These are phyloP conservation scores for Sylvicola cinctus DNA, from an alignment of 2,888 invertebrate species.

Conservation along the genomic window DNA sequence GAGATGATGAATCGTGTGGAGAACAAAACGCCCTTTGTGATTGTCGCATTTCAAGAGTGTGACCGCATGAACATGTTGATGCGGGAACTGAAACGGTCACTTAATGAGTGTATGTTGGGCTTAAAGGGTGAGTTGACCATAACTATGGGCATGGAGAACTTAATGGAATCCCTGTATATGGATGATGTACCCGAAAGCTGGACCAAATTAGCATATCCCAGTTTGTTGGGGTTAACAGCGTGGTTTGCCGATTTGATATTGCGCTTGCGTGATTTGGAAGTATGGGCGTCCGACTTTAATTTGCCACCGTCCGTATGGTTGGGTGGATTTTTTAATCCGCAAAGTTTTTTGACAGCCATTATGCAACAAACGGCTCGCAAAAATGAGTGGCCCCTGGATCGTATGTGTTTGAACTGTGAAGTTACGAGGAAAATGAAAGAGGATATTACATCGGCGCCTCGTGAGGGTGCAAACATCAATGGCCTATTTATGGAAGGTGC, in stretches of 20 bases:
- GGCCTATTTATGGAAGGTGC: slow-evolving; percentile 88
- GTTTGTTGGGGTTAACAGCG: slow-evolving; percentile 54
- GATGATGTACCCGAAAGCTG: slow-evolving; percentile 75
- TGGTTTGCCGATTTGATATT: slow-evolving; percentile 77
- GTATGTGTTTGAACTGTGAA: slow-evolving; percentile 88
- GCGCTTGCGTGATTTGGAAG: slow-evolving; percentile 60
- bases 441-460: slow-evolving; percentile 65
- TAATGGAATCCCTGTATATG: slow-evolving; percentile 71
- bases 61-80: slow-evolving; percentile 85
- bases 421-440: slow-evolving; percentile 76
- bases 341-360: slow-evolving; percentile 88
- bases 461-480: slow-evolving; percentile 80
- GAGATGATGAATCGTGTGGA: slow-evolving; percentile 76
- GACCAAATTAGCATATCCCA: slow-evolving; percentile 76
- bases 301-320: slow-evolving; percentile 81
- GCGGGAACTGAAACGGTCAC: slow-evolving; percentile 56
- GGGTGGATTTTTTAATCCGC: slow-evolving; percentile 91
- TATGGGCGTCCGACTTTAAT: slow-evolving; percentile 77
- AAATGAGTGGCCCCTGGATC: slow-evolving; percentile 90
- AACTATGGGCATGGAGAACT: slow-evolving; percentile 74
- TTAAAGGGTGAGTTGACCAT: slow-evolving; percentile 87
- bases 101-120: slow-evolving; percentile 72
- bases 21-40: slow-evolving; percentile 76
- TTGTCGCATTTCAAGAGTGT: slow-evolving; percentile 84
- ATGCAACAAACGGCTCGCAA: slow-evolving; percentile 94